Conservation (phyloP, 1,140 invertebrate genomes). For the Drosophila insularis region DNA sequence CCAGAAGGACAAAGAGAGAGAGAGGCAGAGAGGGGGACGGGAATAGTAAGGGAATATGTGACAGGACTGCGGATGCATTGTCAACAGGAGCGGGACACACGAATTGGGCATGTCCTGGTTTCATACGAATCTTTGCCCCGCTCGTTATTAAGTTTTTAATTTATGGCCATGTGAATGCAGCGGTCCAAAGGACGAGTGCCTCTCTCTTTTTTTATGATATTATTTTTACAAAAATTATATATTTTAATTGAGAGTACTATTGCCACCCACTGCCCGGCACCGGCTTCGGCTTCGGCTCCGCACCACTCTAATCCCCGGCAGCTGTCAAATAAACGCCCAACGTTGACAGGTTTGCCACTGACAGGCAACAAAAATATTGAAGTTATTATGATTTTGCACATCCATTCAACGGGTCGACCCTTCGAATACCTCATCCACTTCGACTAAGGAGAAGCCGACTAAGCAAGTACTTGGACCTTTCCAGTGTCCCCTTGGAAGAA, state of each 20-base stretch:
- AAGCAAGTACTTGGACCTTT: too few relatives aligned
- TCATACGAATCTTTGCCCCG: conserved; percentile 48
- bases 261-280: conserved; percentile 1
- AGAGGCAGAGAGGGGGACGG: conserved; percentile 8
- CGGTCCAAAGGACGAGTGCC: conserved; percentile 36
- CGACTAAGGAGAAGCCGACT: too few relatives aligned
- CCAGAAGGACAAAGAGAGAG: conserved; percentile 19
- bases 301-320: conserved; percentile 49
- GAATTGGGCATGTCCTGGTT: conserved; percentile 78
- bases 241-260: conserved; percentile 74
- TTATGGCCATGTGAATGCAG: conserved; percentile 75
- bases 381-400: conserved; percentile 72
- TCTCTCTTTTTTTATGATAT: conserved; percentile 35
- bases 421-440: neutral
- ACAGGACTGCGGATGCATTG: conserved; percentile 50
- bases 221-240: conserved; percentile 73
- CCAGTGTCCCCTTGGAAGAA: too few relatives aligned
- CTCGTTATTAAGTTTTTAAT: conserved; percentile 82
- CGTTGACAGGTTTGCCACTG: conserved; percentile 58
- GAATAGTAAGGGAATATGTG: conserved; percentile 37
- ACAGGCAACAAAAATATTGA: conserved; percentile 72
- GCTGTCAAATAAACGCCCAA: conserved; percentile 65
- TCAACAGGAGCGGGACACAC: conserved; percentile 56
- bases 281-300: neutral
- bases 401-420: neutral